These are phyloP conservation scores for Xiphias gladius DNA, from an alignment of 2,113 vertebrate species.

Conservation along the genomic window DNA sequence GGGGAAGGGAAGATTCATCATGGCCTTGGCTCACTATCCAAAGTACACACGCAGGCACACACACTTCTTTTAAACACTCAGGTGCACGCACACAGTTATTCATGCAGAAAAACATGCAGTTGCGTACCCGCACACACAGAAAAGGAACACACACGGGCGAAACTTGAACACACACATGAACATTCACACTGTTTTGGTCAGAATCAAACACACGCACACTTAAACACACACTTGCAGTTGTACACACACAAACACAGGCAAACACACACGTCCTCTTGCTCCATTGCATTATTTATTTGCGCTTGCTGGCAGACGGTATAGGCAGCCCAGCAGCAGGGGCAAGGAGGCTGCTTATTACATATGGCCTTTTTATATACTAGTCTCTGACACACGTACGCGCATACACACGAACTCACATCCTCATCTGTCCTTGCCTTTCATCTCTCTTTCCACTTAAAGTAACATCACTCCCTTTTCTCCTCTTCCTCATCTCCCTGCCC, in stretches of 20 bases:
- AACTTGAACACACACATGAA: neutral
- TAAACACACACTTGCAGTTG: neutral
- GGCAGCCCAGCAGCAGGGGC: slow-evolving; percentile 51
- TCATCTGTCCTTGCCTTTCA: slow-evolving; percentile 41
- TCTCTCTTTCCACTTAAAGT: slow-evolving; percentile 36
- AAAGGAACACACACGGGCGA: neutral
- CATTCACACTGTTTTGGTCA: neutral
- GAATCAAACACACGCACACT: slow-evolving; percentile 7
- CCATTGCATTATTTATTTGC: slow-evolving; percentile 70
- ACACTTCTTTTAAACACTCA: slow-evolving; percentile 6
- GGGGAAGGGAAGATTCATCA: slow-evolving; percentile 57
- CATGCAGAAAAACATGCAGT: slow-evolving; percentile 12
- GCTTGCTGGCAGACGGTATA: slow-evolving; percentile 54
- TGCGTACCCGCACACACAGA: neutral
- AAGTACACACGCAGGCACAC: neutral
- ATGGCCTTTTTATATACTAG: slow-evolving; percentile 59
- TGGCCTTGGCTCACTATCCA: slow-evolving; percentile 41
- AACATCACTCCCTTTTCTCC: slow-evolving; percentile 15
- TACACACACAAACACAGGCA: neutral
- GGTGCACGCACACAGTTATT: neutral
- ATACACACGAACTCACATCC: slow-evolving; percentile 25
- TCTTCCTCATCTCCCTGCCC: neutral
- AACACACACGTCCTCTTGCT: slow-evolving; percentile 12
- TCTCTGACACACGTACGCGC: slow-evolving; percentile 26
- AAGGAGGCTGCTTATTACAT: slow-evolving; percentile 55